Evolutionary conservation across 2,113 vertebrate species (phyloP), one percentile per base, ranked within the genome.

Genomic region (Ptilonorhynchus violaceus): DNA sequence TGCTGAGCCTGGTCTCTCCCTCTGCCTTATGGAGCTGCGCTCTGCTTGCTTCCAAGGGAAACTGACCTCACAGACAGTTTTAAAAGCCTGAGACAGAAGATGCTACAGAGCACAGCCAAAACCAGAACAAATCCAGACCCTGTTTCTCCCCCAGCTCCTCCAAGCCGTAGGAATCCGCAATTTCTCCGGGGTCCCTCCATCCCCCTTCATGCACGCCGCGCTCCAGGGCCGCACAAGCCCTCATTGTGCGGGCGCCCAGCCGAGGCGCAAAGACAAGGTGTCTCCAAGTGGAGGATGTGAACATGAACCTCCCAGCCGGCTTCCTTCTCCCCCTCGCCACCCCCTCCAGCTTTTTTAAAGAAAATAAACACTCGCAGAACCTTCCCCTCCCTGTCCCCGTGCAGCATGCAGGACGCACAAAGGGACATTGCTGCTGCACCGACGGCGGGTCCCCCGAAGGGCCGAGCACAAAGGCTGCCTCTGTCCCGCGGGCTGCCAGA

Each of bases 281-380:
- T 97, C 97, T 96, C 95, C 94, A 30, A 95, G 96, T 3, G 35
- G 93, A 95, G 96, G 95, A 95, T 85, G 95, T 78, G 89, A 93
- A 92, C 86, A 73, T 16, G 76, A 88, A 91, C 95, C 94, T 95
- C 81, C 94, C 96, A 86, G 95, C 72, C 82, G n/a, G 96, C 93
- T 94, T 95, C 96, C 96, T 96, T 83, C 95, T 95, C 70, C 79
- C 84, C 95, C 92, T 53, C 75, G 58, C 85, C 94, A 33, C 91
- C 85, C 70, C 92, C 93, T 86, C 56, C 92, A 56, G 93, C 80
- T 85, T 87, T 42, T 82, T 79, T 86, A 89, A 93, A 93, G 92
- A 94, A 97, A 97, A 95, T 92, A 96, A 95, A 97, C 89, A 96
- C 52, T 21, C 15, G 58, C 88, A 96, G 83, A 96, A 88, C 58